phyloP scores from a whole-genome alignment of 1,140 invertebrate species.

The Trichonephila inaurata region DNA sequence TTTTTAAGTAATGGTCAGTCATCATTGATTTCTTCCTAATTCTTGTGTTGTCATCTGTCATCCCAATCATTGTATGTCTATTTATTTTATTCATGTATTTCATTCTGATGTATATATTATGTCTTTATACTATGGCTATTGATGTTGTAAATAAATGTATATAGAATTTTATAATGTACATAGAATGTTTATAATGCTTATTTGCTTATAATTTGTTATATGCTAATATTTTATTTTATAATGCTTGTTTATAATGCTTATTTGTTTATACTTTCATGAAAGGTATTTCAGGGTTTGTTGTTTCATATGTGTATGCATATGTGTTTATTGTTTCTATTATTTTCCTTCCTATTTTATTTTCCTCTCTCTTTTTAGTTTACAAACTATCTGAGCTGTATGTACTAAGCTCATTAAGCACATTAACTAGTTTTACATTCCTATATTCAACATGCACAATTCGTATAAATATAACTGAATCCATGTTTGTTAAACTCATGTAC shows the following conservation, averaged over 20 bases:
- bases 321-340: too few relatives aligned
- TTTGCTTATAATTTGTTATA: neutral
- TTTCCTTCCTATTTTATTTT: neutral
- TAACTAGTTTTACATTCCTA: slow-evolving; percentile 73
- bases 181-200: neutral
- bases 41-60: neutral
- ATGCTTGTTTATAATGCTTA: too few relatives aligned
- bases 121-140: neutral
- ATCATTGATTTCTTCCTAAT: neutral
- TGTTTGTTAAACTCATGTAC: slow-evolving; percentile 59
- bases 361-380: slow-evolving; percentile 1
- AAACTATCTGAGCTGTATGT: slow-evolving; percentile 39
- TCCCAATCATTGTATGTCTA: neutral
- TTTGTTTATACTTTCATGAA: neutral
- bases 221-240: too few relatives aligned
- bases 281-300: neutral
- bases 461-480: slow-evolving; percentile 56
- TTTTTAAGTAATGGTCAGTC: too few relatives aligned
- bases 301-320: neutral
- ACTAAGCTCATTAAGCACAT: slow-evolving; percentile 56
- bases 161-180: neutral
- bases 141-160: neutral
- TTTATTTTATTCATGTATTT: neutral
- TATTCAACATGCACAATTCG: slow-evolving; percentile 54
- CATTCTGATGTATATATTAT: neutral